Percentiles rank a stretch among this genome's conserved stretches.
phyloP scores from a whole-genome alignment of 2,888 invertebrate species.

The Pseudococcus viburni region DNA sequence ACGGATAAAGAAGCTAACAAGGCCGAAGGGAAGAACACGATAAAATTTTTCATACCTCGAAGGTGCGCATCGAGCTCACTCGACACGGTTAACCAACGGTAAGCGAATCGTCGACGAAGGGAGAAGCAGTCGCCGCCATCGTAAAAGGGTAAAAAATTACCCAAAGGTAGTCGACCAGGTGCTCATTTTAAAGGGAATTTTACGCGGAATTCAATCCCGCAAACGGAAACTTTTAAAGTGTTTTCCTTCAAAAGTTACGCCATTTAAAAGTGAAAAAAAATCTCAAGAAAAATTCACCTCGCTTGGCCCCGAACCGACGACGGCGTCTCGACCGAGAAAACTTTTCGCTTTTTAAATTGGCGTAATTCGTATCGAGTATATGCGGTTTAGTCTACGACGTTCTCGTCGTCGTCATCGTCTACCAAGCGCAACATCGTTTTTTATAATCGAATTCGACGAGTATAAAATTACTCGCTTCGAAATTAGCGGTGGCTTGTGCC shows the following conservation, averaged over 20 bases:
- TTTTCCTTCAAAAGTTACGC: constrained; percentile 28
- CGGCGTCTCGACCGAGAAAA: not conserved
- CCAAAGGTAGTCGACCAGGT: constrained; percentile 47
- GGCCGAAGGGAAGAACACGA: not conserved
- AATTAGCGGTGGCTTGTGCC: not conserved
- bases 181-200: constrained; percentile 15
- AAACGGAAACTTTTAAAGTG: not conserved
- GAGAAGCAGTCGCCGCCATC: not conserved
- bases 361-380: not conserved
- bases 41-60: constrained; percentile 24
- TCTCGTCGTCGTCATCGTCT: not conserved
- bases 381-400: not conserved
- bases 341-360: not conserved
- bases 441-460: not conserved
- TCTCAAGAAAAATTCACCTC: constrained; percentile 25
- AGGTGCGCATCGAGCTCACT: not conserved
- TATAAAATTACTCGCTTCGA: not conserved
- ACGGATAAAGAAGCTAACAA: not conserved
- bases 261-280: constrained; percentile 19
- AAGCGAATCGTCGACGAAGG: not conserved
- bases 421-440: not conserved
- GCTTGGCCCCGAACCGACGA: too few species aligned
- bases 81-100: constrained; percentile 17
- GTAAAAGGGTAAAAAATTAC: constrained; percentile 28
- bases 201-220: constrained; percentile 29